These are phyloP conservation scores for Thaleichthys pacificus DNA, from an alignment of 2,797 vertebrate species.

Conservation along the genomic window DNA sequence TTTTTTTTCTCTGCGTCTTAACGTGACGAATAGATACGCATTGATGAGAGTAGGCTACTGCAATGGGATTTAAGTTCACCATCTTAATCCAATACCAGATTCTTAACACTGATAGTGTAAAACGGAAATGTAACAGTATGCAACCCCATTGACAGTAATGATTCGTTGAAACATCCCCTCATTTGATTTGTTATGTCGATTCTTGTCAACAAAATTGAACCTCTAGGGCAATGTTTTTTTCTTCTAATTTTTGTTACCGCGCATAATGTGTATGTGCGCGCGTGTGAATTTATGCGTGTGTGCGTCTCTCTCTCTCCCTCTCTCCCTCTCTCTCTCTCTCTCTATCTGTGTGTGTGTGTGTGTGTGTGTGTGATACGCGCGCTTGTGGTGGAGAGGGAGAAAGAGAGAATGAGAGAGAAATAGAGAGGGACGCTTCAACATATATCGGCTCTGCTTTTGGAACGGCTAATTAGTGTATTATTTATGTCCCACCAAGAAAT, in stretches of 20 bases:
- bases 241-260: conserved; percentile 16
- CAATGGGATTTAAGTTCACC: not conserved
- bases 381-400: conserved; percentile 12
- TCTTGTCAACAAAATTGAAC: not conserved
- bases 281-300: conserved; percentile 35
- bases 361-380: conserved; percentile 1
- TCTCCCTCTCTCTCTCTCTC: conserved; percentile 26
- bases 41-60: conserved; percentile 3
- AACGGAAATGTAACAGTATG: not conserved
- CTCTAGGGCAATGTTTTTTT: conserved; percentile 11
- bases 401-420: conserved; percentile 13
- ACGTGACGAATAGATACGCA: conserved; percentile 10
- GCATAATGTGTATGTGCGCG: conserved; percentile 16
- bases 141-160: not conserved
- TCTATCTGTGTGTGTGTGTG: conserved; percentile 29
- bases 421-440: conserved; percentile 50
- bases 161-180: not conserved
- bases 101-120: not conserved
- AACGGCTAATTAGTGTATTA: conserved; percentile 56
- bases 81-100: not conserved
- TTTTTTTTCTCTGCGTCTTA: not conserved
- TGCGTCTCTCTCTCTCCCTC: not conserved
- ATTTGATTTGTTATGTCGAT: not conserved
- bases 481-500: conserved; percentile 52
- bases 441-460: conserved; percentile 45